phyloP scores from a whole-genome alignment of 2,113 vertebrate species.

The Limanda limanda region DNA sequence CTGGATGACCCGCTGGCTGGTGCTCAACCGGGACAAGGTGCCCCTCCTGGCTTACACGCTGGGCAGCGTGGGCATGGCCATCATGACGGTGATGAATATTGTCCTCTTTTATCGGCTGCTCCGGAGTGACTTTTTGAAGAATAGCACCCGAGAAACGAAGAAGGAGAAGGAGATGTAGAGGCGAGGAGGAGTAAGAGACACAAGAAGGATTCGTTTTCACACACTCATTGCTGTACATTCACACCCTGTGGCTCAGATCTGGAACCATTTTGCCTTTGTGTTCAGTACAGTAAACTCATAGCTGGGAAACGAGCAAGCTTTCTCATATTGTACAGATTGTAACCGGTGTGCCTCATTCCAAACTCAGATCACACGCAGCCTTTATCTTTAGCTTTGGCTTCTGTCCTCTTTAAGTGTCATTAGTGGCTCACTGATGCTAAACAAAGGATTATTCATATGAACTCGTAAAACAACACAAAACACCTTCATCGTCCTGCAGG shows the following conservation, averaged over 20 bases:
- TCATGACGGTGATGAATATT: conserved; percentile 90
- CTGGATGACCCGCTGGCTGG: conserved; percentile 94
- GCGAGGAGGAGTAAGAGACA: background rate
- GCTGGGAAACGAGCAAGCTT: conserved; percentile 7
- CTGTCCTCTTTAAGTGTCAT: conserved; percentile 14
- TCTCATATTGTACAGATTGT: conserved; percentile 13
- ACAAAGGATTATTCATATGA: conserved; percentile 5
- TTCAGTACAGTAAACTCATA: background rate
- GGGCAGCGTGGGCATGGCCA: conserved; percentile 88
- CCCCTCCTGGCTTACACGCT: conserved; percentile 84
- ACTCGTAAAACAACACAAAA: conserved; percentile 24
- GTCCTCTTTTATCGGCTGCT: conserved; percentile 87
- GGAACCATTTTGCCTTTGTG: conserved; percentile 23
- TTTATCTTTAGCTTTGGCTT: conserved; percentile 12
- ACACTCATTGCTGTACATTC: conserved; percentile 11
- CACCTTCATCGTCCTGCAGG: conserved; percentile 25
- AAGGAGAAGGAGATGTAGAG: conserved; percentile 77
- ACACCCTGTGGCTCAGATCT: conserved; percentile 24
- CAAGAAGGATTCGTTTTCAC: conserved; percentile 17
- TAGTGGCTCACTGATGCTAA: conserved; percentile 15
- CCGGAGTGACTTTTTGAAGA: conserved; percentile 86
- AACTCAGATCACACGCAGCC: background rate
- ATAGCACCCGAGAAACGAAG: conserved; percentile 69
- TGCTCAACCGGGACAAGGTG: conserved; percentile 85
- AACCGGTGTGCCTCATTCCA: background rate